Conservation (phyloP, 2,797 vertebrate species). For the Danio choprae region DNA sequence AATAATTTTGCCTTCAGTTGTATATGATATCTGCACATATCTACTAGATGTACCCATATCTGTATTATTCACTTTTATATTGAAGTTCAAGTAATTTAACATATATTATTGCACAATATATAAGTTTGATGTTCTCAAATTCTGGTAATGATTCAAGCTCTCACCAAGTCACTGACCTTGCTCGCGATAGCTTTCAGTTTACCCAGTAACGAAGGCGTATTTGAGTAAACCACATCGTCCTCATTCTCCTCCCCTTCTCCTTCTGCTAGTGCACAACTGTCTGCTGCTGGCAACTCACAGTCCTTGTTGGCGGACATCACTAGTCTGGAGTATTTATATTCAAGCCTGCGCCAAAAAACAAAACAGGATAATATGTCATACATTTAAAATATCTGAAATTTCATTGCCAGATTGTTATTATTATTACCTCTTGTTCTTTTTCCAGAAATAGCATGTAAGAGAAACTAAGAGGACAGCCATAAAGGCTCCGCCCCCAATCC, state of each 20-base stretch:
- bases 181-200: conserved; percentile 96
- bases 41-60: not conserved
- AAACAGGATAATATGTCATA: not conserved
- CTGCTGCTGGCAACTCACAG: conserved; percentile 93
- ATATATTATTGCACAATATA: too few relatives aligned
- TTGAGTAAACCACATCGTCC: conserved; percentile 94
- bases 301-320: conserved; percentile 97
- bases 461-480: conserved; percentile 89
- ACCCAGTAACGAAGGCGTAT: conserved; percentile 90
- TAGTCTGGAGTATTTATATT: conserved; percentile 97
- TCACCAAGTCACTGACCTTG: conserved; percentile 82
- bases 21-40: not conserved
- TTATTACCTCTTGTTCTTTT: conserved; percentile 93
- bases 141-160: too few relatives aligned
- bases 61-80: not conserved
- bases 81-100: too few relatives aligned
- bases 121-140: not conserved
- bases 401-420: not conserved
- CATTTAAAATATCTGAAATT: not conserved
- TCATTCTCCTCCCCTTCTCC: conserved; percentile 91
- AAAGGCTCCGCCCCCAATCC: conserved; percentile 88
- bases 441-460: conserved; percentile 98
- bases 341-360: conserved; percentile 78
- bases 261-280: conserved; percentile 99
- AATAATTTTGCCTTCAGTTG: too few relatives aligned